phyloP scores from a whole-genome alignment of 2,888 invertebrate genomes.

The Limulus polyphemus region DNA sequence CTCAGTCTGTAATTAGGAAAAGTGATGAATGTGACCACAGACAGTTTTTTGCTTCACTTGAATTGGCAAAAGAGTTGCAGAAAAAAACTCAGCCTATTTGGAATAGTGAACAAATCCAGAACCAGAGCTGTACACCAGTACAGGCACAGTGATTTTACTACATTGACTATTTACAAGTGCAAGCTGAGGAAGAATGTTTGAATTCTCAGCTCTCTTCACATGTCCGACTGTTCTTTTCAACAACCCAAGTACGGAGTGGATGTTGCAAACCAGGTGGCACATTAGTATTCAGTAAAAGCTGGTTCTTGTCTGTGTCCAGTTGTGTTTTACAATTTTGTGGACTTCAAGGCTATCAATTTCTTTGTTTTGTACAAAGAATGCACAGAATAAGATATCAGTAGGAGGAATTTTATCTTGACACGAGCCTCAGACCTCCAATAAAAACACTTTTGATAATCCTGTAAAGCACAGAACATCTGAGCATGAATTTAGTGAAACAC shows the following conservation, averaged over 20 bases:
- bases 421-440: too few relatives aligned
- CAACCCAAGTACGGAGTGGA: slow-evolving; percentile 5
- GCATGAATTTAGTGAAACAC: too few relatives aligned
- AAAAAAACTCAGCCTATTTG: background rate
- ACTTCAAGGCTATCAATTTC: slow-evolving; percentile 3
- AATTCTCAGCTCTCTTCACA: background rate
- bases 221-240: too few relatives aligned
- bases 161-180: background rate
- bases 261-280: slow-evolving; percentile 6
- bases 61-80: background rate
- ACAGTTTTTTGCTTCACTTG: slow-evolving; percentile 3
- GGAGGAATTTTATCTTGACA: too few relatives aligned
- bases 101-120: too few relatives aligned
- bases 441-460: too few relatives aligned
- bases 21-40: background rate
- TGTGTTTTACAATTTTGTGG: slow-evolving; percentile 7
- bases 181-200: background rate
- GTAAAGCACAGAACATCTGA: too few relatives aligned
- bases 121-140: too few relatives aligned
- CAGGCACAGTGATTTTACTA: background rate
- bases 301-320: slow-evolving; percentile 1
- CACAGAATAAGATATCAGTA: slow-evolving; percentile 4
- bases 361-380: background rate
- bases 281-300: slow-evolving; percentile 4
- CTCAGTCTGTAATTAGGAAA: too few relatives aligned